Conservation (phyloP, 2,888 invertebrate genomes). For the Therioaphis trifolii region DNA sequence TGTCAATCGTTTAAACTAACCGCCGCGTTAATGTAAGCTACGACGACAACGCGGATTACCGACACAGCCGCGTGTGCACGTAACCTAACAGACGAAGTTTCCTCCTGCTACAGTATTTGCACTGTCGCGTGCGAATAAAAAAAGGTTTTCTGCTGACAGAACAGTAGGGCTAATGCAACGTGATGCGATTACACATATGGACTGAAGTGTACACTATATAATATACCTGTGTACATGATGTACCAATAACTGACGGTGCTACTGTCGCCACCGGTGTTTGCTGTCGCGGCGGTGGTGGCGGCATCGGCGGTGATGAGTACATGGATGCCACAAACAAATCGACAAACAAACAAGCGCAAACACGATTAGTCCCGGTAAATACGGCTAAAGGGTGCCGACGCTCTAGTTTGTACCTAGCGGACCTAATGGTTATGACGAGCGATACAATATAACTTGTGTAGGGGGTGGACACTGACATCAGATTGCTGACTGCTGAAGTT, state of each 20-base stretch:
- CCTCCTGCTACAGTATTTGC: neutral
- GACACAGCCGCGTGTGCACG: neutral
- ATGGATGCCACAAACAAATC: conserved; percentile 26
- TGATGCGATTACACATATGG: neutral
- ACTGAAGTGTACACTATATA: too few relatives aligned
- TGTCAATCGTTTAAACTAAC: neutral
- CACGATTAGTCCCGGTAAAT: neutral
- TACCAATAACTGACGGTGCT: conserved; percentile 15
- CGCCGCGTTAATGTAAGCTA: neutral
- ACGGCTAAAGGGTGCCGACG: neutral
- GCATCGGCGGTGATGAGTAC: neutral
- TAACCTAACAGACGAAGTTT: too few relatives aligned
- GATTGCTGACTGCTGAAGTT: too few relatives aligned
- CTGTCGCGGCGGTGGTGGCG: neutral
- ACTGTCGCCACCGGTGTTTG: conserved; percentile 37
- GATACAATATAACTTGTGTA: too few relatives aligned
- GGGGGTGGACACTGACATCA: too few relatives aligned
- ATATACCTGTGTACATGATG: neutral
- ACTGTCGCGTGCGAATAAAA: neutral
- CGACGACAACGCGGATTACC: neutral
- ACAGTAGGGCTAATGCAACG: neutral
- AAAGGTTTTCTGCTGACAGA: neutral
- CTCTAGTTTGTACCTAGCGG: neutral
- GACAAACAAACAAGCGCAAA: conserved; percentile 53
- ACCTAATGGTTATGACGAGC: too few relatives aligned